A percentile compares a stretch with the other conserved stretches of the same genome.
Conservation (phyloP, 2,113 vertebrate genomes). For the Gnathochromis pfefferi region DNA sequence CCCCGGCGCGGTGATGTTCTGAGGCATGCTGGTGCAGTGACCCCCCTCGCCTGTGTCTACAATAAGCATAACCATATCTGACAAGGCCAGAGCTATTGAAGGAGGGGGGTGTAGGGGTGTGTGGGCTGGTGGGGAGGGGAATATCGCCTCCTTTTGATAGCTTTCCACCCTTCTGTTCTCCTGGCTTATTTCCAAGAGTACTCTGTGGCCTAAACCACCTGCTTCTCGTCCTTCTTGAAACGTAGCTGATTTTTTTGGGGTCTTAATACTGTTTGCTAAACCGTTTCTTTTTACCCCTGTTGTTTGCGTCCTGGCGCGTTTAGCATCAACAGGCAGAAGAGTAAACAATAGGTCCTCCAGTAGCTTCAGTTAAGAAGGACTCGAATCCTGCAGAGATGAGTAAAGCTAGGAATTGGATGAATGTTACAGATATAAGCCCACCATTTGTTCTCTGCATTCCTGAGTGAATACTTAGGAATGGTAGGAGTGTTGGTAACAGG, state of each 20-base stretch:
- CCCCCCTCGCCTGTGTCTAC: constrained; percentile 42
- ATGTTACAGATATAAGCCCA: constrained; percentile 2
- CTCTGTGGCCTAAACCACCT: background rate
- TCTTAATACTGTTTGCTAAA: constrained; percentile 10
- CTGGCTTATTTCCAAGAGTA: constrained; percentile 28
- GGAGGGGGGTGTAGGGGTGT: background rate
- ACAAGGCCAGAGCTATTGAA: constrained; percentile 58
- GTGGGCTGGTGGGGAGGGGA: background rate
- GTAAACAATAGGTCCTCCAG: constrained; percentile 5
- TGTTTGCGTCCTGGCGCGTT: background rate
- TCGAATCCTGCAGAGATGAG: background rate
- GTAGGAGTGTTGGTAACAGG: background rate
- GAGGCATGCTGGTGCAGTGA: constrained; percentile 57
- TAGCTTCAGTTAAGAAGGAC: background rate
- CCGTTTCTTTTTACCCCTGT: background rate
- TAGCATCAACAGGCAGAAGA: constrained; percentile 29
- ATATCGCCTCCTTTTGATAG: constrained; percentile 38
- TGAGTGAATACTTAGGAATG: constrained; percentile 21
- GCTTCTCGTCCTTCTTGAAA: background rate
- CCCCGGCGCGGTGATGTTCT: constrained; percentile 37
- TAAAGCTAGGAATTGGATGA: background rate
- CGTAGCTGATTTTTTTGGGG: background rate
- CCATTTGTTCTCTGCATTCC: background rate
- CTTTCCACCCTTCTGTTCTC: constrained; percentile 45
- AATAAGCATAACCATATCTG: constrained; percentile 64